Evolutionary conservation across 2,113 vertebrate genomes (phyloP).

Genomic region (Cinclus cinclus): DNA sequence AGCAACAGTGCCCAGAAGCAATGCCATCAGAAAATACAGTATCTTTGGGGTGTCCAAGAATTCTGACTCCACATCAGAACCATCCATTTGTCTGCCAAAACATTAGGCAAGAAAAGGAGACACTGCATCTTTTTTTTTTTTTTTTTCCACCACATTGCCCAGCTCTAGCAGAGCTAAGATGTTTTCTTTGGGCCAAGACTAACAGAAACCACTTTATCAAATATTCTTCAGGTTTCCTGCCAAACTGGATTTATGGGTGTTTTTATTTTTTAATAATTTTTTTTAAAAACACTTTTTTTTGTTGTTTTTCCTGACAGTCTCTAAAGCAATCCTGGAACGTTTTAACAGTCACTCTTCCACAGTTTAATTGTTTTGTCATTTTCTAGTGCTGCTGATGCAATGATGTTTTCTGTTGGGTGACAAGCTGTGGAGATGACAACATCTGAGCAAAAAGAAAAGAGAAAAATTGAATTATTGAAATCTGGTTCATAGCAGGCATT

Average conservation of each 20-base stretch:
- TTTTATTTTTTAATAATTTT: not conserved
- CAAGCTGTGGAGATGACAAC: conserved; percentile 98
- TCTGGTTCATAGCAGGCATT: not conserved
- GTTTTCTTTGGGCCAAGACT: conserved; percentile 50
- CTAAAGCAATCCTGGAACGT: conserved; percentile 27
- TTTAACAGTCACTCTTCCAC: conserved; percentile 99
- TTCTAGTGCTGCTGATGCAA: conserved; percentile 95
- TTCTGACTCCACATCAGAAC: not conserved
- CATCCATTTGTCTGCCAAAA: conserved; percentile 27
- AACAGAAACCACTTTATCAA: conserved; percentile 48
- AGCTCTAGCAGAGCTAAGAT: conserved; percentile 32
- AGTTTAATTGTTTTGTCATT: conserved; percentile 99
- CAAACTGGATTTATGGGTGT: conserved; percentile 1
- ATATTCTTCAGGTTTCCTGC: conserved; percentile 33
- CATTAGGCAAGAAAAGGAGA: conserved; percentile 48
- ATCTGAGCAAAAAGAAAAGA: conserved; percentile 72
- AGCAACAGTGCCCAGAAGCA: not conserved
- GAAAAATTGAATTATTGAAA: not conserved
- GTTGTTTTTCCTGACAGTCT: not conserved
- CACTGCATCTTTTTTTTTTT: not conserved
- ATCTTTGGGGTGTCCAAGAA: conserved; percentile 36
- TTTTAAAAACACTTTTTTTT: not conserved
- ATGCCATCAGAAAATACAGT: not conserved
- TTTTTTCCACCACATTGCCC: conserved; percentile 2
- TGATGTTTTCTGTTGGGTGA: conserved; percentile 99